These are phyloP conservation scores for Shargacucullia verbasci DNA, from an alignment of 2,888 invertebrate genomes.

Conservation along the genomic window DNA sequence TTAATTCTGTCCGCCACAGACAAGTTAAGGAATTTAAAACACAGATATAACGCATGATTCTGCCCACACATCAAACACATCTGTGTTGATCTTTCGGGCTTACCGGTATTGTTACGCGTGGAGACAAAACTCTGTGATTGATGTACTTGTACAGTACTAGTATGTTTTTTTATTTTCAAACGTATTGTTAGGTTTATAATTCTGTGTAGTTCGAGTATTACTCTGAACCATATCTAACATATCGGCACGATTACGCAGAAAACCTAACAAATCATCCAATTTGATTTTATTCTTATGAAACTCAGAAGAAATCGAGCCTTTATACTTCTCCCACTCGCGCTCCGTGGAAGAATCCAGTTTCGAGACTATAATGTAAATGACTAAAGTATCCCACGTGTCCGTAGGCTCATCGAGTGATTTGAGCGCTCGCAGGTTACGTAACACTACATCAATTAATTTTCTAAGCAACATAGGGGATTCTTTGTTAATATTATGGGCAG, in stretches of 20 bases:
- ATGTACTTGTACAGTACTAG: not conserved
- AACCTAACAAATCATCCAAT: slow-evolving; percentile 35
- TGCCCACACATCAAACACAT: no score
- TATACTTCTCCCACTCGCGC: slow-evolving; percentile 50
- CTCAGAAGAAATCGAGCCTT: slow-evolving; percentile 19
- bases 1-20: slow-evolving; percentile 13
- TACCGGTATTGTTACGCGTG: slow-evolving; percentile 22
- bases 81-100: not conserved
- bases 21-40: slow-evolving; percentile 13
- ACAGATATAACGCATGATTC: slow-evolving; percentile 31
- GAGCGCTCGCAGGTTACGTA: slow-evolving; percentile 37
- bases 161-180: slow-evolving; percentile 8
- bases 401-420: slow-evolving; percentile 41
- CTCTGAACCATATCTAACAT: slow-evolving; percentile 27
- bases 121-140: slow-evolving; percentile 28
- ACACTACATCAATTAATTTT: no score
- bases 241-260: slow-evolving; percentile 46
- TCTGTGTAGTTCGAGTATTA: no score
- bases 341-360: slow-evolving; percentile 47
- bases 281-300: slow-evolving; percentile 3
- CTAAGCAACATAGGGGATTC: no score
- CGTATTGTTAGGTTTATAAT: no score
- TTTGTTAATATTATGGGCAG: no score
- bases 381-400: slow-evolving; percentile 48
- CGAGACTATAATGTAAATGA: slow-evolving; percentile 40